phyloP scores from a whole-genome alignment of 2,888 invertebrate genomes.

The Orchestes rusci region DNA sequence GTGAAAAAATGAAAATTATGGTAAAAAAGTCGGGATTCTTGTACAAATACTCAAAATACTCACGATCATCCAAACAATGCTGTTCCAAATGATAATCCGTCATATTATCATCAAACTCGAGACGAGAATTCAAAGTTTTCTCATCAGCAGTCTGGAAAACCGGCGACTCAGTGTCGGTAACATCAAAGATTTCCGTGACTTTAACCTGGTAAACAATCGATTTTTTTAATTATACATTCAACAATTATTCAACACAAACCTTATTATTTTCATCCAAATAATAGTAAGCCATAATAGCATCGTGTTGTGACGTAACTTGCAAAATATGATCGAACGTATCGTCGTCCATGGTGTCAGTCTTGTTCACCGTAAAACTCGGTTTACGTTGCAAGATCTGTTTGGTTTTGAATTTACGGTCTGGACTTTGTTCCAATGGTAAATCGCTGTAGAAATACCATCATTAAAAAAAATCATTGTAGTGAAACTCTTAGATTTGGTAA shows the following conservation, averaged over 20 bases:
- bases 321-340: conserved; percentile 66
- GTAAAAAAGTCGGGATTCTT: too few species aligned
- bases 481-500: too few species aligned
- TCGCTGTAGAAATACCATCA: conserved; percentile 39
- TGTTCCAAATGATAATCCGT: conserved; percentile 39
- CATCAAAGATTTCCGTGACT: conserved; percentile 85
- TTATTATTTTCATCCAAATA: conserved; percentile 83
- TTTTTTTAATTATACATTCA: neutral
- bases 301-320: conserved; percentile 76
- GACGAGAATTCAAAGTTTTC: conserved; percentile 53
- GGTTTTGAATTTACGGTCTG: conserved; percentile 36
- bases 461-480: neutral
- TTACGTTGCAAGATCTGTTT: conserved; percentile 39
- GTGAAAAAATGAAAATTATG: neutral
- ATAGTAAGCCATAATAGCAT: conserved; percentile 85
- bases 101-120: conserved; percentile 62
- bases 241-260: conserved; percentile 41
- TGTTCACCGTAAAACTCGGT: conserved; percentile 40
- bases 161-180: conserved; percentile 67
- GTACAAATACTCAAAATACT: too few species aligned
- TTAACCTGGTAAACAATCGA: conserved; percentile 52
- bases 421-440: conserved; percentile 36
- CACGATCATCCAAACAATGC: conserved; percentile 27
- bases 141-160: conserved; percentile 56
- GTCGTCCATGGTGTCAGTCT: conserved; percentile 41